Evolutionary conservation across 2,113 vertebrate species (phyloP).

Genomic region (Indicator indicator): DNA sequence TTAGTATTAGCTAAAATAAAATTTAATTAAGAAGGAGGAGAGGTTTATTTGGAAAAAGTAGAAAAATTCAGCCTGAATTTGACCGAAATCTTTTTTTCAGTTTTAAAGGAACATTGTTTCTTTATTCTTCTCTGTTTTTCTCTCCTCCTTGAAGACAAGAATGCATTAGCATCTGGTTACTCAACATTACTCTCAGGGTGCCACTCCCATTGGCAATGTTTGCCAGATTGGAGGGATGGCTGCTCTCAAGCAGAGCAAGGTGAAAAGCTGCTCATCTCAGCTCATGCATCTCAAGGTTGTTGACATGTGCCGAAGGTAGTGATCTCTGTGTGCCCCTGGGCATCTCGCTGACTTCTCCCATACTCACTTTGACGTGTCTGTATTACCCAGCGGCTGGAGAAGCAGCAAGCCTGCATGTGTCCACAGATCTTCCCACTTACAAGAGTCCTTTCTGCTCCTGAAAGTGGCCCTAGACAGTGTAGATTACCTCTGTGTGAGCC

Average conservation of each 20-base stretch:
- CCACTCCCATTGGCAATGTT: not conserved
- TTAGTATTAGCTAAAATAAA: not conserved
- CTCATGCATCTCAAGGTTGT: not conserved
- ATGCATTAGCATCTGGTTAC: not conserved
- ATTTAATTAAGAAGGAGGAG: not conserved
- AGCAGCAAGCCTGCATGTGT: not conserved
- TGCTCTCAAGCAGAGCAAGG: not conserved
- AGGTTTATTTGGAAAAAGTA: not conserved
- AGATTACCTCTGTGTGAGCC: not conserved
- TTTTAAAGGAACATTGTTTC: not conserved
- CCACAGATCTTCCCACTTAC: not conserved
- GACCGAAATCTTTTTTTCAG: not conserved
- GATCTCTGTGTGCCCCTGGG: not conserved
- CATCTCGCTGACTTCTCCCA: not conserved
- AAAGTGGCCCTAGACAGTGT: not conserved
- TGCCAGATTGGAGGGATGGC: not conserved
- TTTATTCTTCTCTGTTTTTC: not conserved
- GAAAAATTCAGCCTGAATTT: not conserved
- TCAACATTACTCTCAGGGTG: not conserved
- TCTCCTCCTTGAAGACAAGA: not conserved
- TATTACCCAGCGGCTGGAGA: not conserved
- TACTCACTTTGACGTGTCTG: not conserved
- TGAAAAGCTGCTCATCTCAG: not conserved
- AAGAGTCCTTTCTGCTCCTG: not conserved
- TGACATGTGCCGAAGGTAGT: accelerated